A percentile compares a stretch with the other conserved stretches of the same genome.
phyloP scores from a whole-genome alignment of 2,113 vertebrate genomes.

The Actenoides hombroni region DNA sequence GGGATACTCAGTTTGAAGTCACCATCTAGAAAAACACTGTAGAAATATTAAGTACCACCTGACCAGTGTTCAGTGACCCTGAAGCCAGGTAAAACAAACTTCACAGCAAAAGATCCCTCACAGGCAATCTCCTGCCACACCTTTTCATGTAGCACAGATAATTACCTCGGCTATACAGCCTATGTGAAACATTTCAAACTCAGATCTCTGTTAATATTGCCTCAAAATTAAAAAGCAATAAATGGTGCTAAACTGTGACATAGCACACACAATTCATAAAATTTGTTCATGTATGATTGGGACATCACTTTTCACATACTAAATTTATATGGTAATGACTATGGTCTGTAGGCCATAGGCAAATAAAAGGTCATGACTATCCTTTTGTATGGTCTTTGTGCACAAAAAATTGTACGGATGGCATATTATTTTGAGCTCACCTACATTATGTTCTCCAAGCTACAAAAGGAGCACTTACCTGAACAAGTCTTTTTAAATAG shows the following conservation, averaged over 20 bases:
- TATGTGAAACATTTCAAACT: not conserved
- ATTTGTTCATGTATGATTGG: not conserved
- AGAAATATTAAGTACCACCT: not conserved
- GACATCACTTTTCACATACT: not conserved
- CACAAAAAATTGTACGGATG: not conserved
- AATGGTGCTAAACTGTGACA: rapidly evolving
- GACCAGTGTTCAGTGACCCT: not conserved
- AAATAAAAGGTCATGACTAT: not conserved
- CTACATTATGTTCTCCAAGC: not conserved
- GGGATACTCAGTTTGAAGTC: not conserved
- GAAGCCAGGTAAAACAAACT: not conserved
- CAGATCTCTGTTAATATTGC: not conserved
- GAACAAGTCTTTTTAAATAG: not conserved
- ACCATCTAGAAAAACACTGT: not conserved
- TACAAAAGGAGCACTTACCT: not conserved
- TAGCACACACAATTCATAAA: not conserved
- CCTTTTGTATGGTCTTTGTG: not conserved
- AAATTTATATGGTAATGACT: not conserved
- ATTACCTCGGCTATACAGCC: not conserved
- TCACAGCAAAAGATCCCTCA: not conserved
- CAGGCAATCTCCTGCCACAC: not conserved
- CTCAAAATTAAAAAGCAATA: not conserved
- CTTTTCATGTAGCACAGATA: not conserved
- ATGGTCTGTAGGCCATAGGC: not conserved
- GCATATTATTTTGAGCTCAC: not conserved